Percentiles rank a stretch among this genome's conserved stretches.
phyloP scores from a whole-genome alignment of 35 echinoderm and acorn worm species.

The Acanthaster planci region DNA sequence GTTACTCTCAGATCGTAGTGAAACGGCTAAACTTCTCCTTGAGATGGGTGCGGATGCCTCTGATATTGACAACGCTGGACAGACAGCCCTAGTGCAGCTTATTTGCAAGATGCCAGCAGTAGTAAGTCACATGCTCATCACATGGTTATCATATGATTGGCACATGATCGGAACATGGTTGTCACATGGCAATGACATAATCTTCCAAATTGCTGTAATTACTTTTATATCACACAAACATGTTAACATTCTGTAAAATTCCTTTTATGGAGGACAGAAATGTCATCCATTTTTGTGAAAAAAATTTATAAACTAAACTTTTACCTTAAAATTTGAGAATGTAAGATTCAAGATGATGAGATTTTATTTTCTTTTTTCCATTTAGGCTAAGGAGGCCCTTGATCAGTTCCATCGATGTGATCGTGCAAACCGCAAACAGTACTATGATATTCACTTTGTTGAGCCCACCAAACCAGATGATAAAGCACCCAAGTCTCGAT shows the following conservation, averaged over 20 bases:
- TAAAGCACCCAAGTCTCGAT: slow-evolving; percentile 35
- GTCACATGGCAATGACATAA: not conserved
- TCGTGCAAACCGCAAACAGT: slow-evolving; percentile 84
- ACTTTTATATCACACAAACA: no score
- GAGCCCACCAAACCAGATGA: slow-evolving; percentile 76
- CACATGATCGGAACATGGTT: not conserved
- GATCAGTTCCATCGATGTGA: slow-evolving; percentile 80
- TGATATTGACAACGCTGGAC: slow-evolving; percentile 73
- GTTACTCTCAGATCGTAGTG: slow-evolving; percentile 82
- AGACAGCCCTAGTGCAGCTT: slow-evolving; percentile 78
- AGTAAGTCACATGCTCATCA: slow-evolving; percentile 55
- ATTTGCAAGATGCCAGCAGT: slow-evolving; percentile 95
- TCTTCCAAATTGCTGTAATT: not conserved
- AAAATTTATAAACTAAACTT: no score
- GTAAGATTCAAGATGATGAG: no score
- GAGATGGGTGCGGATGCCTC: slow-evolving; percentile 77
- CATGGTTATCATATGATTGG: not conserved
- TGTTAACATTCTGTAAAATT: no score
- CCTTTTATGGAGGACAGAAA: no score
- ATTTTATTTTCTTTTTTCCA: not conserved
- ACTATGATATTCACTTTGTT: slow-evolving; percentile 75
- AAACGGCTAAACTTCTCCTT: slow-evolving; percentile 77
- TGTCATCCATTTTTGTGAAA: no score
- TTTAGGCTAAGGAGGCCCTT: slow-evolving; percentile 75
- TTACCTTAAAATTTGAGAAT: no score